These are phyloP conservation scores for Heliconius charithonia DNA, from an alignment of 2,888 invertebrate species.

Conservation along the genomic window DNA sequence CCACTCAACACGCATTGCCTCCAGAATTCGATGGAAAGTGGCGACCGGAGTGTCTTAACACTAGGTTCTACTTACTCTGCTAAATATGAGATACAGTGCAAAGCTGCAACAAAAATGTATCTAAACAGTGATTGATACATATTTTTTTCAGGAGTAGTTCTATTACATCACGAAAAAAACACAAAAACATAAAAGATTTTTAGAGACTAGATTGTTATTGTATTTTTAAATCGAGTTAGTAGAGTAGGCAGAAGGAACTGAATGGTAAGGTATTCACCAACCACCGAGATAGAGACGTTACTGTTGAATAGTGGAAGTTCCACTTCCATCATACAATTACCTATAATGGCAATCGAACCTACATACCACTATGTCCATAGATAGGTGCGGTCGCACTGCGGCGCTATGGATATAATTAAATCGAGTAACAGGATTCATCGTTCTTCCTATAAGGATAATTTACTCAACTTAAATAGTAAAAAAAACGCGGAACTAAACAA, in stretches of 20 bases:
- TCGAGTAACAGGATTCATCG: neutral
- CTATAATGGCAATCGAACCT: neutral
- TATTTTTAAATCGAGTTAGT: no score
- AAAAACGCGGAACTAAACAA: neutral
- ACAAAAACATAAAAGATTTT: no score
- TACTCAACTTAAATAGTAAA: neutral
- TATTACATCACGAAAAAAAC: no score
- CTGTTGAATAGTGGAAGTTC: neutral
- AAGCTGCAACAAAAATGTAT: no score
- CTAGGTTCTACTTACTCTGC: no score
- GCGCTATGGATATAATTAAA: neutral
- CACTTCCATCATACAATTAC: neutral
- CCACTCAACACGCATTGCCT: neutral
- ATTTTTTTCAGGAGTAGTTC: no score
- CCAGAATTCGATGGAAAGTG: neutral
- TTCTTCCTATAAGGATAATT: neutral
- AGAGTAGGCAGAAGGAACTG: no score
- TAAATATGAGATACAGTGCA: no score
- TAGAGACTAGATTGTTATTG: no score
- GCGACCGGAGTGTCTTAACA: no score
- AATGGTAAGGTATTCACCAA: neutral
- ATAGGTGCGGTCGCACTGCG: neutral
- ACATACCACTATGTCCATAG: neutral
- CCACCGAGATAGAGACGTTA: neutral
- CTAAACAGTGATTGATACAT: no score